Evolutionary conservation across 2,888 invertebrate species (phyloP).

Genomic region (Cancer borealis): DNA sequence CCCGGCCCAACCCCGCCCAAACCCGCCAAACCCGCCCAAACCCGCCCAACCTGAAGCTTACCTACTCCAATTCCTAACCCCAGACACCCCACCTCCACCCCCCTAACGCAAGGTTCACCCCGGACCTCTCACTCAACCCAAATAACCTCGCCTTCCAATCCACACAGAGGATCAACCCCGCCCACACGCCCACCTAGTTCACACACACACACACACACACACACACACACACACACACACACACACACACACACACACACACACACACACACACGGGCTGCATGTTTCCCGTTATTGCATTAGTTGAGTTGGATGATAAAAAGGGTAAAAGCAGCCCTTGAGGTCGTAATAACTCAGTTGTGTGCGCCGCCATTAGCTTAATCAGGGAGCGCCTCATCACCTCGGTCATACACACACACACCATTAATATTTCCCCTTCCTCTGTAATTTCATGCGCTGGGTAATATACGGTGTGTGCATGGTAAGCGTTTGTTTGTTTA

Average conservation of each 20-base stretch:
- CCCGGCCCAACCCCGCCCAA: no score
- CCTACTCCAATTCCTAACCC: no score
- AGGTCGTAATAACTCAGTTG: slow-evolving; percentile 2
- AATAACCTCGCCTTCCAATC: no score
- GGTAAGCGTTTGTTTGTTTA: slow-evolving; percentile 17
- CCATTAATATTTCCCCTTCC: slow-evolving; percentile 4
- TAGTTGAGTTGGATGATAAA: neutral
- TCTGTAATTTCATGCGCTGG: slow-evolving; percentile 28
- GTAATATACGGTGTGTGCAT: neutral
- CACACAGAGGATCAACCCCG: no score
- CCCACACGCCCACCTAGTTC: neutral
- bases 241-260: neutral
- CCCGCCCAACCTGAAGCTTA: no score
- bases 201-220: neutral
- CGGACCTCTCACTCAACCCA: no score
- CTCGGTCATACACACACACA: neutral
- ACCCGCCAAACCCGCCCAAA: no score
- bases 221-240: neutral
- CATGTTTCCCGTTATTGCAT: neutral
- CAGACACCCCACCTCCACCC: no score
- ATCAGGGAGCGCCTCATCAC: neutral
- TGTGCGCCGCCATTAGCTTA: neutral
- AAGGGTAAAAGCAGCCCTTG: neutral
- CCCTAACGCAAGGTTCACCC: no score
- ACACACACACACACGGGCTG: slow-evolving; percentile 15